phyloP scores from a whole-genome alignment of 2,888 invertebrate genomes.

The Ischnus inquisitorius region DNA sequence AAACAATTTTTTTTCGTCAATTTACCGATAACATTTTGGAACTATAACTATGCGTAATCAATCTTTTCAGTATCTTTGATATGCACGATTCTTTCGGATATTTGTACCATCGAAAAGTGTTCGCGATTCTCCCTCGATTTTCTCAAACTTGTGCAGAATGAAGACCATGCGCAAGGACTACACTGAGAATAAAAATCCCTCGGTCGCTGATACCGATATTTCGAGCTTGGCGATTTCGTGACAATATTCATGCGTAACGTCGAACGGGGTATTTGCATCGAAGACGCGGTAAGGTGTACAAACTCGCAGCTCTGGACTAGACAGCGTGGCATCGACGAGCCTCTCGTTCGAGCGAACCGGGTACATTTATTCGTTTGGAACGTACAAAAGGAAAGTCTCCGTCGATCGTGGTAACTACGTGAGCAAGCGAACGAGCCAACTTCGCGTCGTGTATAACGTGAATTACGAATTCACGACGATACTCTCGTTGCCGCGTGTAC shows the following conservation, averaged over 20 bases:
- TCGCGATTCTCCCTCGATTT: too few species aligned
- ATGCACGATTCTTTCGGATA: too few species aligned
- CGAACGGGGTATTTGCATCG: neutral
- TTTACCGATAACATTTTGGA: too few species aligned
- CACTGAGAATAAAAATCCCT: too few species aligned
- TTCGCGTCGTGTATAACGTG: slow-evolving; percentile 52
- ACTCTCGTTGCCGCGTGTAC: slow-evolving; percentile 45
- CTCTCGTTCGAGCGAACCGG: slow-evolving; percentile 47
- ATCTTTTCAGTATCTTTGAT: too few species aligned
- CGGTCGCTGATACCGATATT: too few species aligned
- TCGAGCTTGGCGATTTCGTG: neutral
- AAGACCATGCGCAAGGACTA: too few species aligned
- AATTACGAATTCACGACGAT: slow-evolving; percentile 61
- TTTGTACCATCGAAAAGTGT: too few species aligned
- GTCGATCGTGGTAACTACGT: slow-evolving; percentile 32
- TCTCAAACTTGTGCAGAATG: too few species aligned
- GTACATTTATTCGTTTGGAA: slow-evolving; percentile 67
- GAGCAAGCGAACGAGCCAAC: slow-evolving; percentile 63
- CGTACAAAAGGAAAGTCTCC: slow-evolving; percentile 72
- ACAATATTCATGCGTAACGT: neutral
- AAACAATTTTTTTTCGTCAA: too few species aligned
- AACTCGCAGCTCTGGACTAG: slow-evolving; percentile 72
- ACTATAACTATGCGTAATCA: too few species aligned
- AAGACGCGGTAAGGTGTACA: slow-evolving; percentile 12
- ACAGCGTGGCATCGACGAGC: slow-evolving; percentile 80